Percentiles rank a stretch among this genome's conserved stretches.
These are phyloP conservation scores for Bradypus variegatus DNA, from an alignment of 2,797 vertebrate species.

Conservation along the genomic window DNA sequence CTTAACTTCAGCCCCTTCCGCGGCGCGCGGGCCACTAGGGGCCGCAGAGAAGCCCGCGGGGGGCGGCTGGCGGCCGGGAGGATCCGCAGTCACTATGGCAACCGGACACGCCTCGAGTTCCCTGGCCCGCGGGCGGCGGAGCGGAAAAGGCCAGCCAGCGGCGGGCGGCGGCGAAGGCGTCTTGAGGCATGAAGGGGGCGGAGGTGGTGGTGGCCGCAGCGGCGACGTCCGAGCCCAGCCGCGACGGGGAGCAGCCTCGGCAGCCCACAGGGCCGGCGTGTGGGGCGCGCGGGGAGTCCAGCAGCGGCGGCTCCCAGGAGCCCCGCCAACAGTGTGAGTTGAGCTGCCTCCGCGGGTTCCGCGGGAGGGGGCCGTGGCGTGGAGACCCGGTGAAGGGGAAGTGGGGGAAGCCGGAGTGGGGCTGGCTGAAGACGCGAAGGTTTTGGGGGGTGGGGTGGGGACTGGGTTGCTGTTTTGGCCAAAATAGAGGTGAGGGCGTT, in stretches of 20 bases:
- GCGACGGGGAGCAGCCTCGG: background rate
- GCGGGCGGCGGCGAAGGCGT: rapidly evolving
- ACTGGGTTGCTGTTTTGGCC: background rate
- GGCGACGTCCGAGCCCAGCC: background rate
- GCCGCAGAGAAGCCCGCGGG: rapidly evolving
- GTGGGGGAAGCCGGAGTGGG: rapidly evolving
- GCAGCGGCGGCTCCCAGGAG: background rate
- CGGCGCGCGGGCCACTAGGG: background rate
- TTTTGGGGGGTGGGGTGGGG: background rate
- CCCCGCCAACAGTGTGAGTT: slow-evolving; percentile 38
- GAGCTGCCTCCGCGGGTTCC: too few relatives aligned
- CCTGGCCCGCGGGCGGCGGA: rapidly evolving
- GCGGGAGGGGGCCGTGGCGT: background rate
- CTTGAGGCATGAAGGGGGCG: slow-evolving; percentile 17
- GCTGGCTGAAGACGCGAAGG: background rate
- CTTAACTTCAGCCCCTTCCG: background rate
- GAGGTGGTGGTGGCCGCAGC: background rate
- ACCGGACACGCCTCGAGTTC: slow-evolving; percentile 13
- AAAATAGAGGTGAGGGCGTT: background rate
- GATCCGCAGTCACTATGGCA: slow-evolving; percentile 14
- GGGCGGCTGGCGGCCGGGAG: background rate
- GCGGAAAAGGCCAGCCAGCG: rapidly evolving
- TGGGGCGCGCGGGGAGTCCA: background rate
- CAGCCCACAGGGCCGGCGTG: slow-evolving; percentile 1
- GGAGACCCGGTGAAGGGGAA: background rate